Evolutionary conservation across 2,113 vertebrate genomes (phyloP).

Genomic region (Taxidea taxus): DNA sequence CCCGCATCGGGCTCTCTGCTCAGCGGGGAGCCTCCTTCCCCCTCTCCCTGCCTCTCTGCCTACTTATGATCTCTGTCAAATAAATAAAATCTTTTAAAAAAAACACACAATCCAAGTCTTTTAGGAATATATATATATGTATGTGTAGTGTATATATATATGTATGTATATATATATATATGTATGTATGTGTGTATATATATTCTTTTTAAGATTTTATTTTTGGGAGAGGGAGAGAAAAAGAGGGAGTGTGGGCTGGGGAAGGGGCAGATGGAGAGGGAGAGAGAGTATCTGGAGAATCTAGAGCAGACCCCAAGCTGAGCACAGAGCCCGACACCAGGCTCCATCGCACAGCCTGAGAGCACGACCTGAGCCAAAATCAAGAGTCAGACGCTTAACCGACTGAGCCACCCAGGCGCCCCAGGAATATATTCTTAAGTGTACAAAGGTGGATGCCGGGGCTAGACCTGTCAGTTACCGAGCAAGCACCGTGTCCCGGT

Average conservation of each 20-base stretch:
- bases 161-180: no score
- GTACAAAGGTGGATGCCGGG: neutral
- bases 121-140: no score
- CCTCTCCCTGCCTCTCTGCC: no score
- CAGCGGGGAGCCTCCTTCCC: no score
- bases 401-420: neutral
- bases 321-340: neutral
- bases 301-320: neutral
- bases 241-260: neutral
- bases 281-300: neutral
- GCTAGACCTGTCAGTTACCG: rapidly evolving
- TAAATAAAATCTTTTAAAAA: no score
- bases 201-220: neutral
- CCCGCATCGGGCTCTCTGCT: no score
- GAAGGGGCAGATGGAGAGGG: neutral
- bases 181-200: no score
- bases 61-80: no score
- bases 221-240: neutral
- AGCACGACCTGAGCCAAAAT: neutral
- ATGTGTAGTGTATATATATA: no score
- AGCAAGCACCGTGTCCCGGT: neutral
- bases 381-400: neutral
- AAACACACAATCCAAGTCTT: neutral
- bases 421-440: neutral
- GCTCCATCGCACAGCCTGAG: neutral